Conservation (phyloP, 1,140 invertebrate species). For the Papilio polytes region DNA sequence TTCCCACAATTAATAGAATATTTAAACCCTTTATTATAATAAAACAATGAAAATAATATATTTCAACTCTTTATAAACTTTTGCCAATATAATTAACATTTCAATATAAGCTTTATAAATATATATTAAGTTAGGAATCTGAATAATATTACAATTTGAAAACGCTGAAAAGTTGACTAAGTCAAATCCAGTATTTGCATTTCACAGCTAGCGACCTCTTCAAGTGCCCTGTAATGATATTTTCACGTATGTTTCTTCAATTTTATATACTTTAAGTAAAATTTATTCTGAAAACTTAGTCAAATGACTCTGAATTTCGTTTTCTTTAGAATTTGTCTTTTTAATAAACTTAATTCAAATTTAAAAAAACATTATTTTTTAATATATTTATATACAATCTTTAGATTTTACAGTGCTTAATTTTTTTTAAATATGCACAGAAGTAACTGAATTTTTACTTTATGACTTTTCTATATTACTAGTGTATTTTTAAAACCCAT, state of each 20-base stretch:
- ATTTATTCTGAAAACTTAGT: constrained; percentile 18
- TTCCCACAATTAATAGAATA: background rate
- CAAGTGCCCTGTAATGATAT: constrained; percentile 52
- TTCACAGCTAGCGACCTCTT: constrained; percentile 55
- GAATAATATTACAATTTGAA: constrained; percentile 68
- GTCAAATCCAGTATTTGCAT: constrained; percentile 57
- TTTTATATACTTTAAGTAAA: constrained; percentile 46
- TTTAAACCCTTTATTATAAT: background rate
- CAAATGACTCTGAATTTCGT: background rate
- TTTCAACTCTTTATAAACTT: constrained; percentile 34
- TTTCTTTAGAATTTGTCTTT: background rate
- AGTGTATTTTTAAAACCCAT: background rate
- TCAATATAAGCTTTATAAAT: constrained; percentile 58
- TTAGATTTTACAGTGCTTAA: too few relatives aligned
- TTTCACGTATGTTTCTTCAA: constrained; percentile 65
- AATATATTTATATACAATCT: too few relatives aligned
- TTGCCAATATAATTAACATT: constrained; percentile 53
- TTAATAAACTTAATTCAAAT: background rate
- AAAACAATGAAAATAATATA: background rate
- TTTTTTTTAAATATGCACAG: background rate
- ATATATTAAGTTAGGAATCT: constrained; percentile 63
- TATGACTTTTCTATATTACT: background rate
- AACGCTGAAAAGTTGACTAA: constrained; percentile 54
- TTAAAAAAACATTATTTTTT: background rate
- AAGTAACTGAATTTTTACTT: background rate